Percentiles rank a stretch among this genome's conserved stretches.
Evolutionary conservation across 2,113 vertebrate genomes (phyloP).

Genomic region (Toxotes chatareus): DNA sequence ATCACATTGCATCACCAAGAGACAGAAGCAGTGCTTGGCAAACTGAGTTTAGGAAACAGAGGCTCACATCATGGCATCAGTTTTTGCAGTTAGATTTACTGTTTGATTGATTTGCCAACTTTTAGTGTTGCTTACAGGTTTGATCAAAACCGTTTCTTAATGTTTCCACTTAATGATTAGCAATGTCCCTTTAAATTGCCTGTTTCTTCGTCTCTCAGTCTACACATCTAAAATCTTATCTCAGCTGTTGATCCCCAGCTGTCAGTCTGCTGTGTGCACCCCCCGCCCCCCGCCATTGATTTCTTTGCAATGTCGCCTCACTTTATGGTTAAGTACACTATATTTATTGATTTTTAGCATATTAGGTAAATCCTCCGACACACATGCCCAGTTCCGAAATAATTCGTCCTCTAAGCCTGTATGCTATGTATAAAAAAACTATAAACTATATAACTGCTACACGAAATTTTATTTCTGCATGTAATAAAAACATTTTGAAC

Average conservation of each 20-base stretch:
- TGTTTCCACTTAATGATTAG: background rate
- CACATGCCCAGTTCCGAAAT: slow-evolving; percentile 51
- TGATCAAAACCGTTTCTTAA: background rate
- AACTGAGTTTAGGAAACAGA: slow-evolving; percentile 4
- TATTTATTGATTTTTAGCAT: slow-evolving; percentile 24
- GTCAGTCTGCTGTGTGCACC: slow-evolving; percentile 42
- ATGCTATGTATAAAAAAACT: too few relatives aligned
- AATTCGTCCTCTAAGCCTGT: slow-evolving; percentile 14
- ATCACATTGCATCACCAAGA: slow-evolving; percentile 46
- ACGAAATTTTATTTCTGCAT: too few relatives aligned
- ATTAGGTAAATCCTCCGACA: slow-evolving; percentile 40
- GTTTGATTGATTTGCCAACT: background rate
- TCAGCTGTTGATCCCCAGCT: slow-evolving; percentile 50
- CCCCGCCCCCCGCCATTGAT: background rate
- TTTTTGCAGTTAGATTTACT: slow-evolving; percentile 1
- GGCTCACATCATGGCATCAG: background rate
- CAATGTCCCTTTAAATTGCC: background rate
- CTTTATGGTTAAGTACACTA: slow-evolving; percentile 6
- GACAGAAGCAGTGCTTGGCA: slow-evolving; percentile 4
- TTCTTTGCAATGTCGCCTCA: slow-evolving; percentile 18
- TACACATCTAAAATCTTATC: slow-evolving; percentile 37
- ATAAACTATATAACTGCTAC: too few relatives aligned
- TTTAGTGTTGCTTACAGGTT: background rate
- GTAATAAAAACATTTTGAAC: too few relatives aligned
- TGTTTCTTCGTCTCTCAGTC: background rate